These are phyloP conservation scores for Macroglossus sobrinus DNA, from an alignment of 2,113 vertebrate genomes.

Conservation along the genomic window DNA sequence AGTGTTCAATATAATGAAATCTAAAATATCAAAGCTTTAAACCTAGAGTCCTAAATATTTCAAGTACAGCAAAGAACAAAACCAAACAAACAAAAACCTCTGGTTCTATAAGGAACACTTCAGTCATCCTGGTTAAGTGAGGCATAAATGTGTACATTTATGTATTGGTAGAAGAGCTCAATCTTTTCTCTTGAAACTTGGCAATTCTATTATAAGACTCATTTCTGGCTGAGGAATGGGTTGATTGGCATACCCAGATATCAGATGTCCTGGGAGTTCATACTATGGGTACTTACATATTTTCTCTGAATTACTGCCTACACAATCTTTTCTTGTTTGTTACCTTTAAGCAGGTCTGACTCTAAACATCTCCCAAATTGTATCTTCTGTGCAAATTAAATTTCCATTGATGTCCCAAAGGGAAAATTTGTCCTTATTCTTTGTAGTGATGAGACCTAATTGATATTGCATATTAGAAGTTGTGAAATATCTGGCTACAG, in stretches of 20 bases:
- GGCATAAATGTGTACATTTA: neutral
- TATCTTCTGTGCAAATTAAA: constrained; percentile 13
- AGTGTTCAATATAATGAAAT: neutral
- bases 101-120: neutral
- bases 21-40: neutral
- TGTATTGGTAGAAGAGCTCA: neutral
- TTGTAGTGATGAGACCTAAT: neutral
- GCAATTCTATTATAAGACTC: neutral
- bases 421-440: neutral
- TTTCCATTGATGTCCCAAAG: neutral
- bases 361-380: neutral
- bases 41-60: constrained; percentile 3
- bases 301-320: neutral
- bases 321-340: neutral
- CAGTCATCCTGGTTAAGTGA: neutral
- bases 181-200: neutral
- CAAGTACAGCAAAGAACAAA: neutral
- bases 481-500: neutral
- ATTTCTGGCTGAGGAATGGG: neutral
- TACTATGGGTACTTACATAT: neutral
- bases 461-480: neutral
- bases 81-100: neutral
- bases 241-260: neutral
- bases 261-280: neutral
- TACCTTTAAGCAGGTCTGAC: neutral